These are phyloP conservation scores for Mythimna vitellina DNA, from an alignment of 2,888 invertebrate genomes.

Conservation along the genomic window DNA sequence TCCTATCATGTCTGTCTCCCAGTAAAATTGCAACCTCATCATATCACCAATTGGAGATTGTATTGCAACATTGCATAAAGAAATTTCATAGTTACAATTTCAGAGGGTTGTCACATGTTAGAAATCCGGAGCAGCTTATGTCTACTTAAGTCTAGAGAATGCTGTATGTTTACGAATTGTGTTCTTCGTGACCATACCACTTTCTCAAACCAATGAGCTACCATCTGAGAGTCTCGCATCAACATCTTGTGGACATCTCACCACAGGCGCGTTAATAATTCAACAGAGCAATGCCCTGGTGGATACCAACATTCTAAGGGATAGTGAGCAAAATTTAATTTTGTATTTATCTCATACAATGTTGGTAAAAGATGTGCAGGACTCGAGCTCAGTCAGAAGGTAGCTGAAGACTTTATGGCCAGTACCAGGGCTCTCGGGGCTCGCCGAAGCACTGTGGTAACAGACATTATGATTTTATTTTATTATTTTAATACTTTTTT, in stretches of 20 bases:
- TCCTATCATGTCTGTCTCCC: slow-evolving; percentile 81
- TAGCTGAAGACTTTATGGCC: slow-evolving; percentile 80
- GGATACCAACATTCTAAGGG: slow-evolving; percentile 72
- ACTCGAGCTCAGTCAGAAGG: slow-evolving; percentile 80
- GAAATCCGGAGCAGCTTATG: slow-evolving; percentile 81
- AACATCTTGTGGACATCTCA: slow-evolving; percentile 66
- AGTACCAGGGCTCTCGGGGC: slow-evolving; percentile 76
- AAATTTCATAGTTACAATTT: slow-evolving; percentile 76
- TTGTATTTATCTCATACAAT: slow-evolving; percentile 69
- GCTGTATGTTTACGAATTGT: slow-evolving; percentile 81
- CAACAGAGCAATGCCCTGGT: slow-evolving; percentile 68
- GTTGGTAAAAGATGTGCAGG: slow-evolving; percentile 67
- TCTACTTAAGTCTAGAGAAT: slow-evolving; percentile 88
- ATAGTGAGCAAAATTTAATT: slow-evolving; percentile 60
- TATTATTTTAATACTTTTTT: slow-evolving; percentile 23
- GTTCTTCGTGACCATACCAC: slow-evolving; percentile 80
- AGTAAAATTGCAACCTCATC: slow-evolving; percentile 79
- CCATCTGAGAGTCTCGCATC: slow-evolving; percentile 78
- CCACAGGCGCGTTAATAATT: slow-evolving; percentile 65
- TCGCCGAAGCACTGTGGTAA: slow-evolving; percentile 80
- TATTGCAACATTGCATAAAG: slow-evolving; percentile 22
- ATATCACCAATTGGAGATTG: slow-evolving; percentile 43
- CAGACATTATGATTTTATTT: slow-evolving; percentile 68
- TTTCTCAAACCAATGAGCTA: slow-evolving; percentile 82
- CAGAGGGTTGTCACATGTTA: slow-evolving; percentile 79